Percentiles rank a stretch among this genome's conserved stretches.
Evolutionary conservation across 2,797 vertebrate genomes (phyloP).

Genomic region (Danio tinwini): DNA sequence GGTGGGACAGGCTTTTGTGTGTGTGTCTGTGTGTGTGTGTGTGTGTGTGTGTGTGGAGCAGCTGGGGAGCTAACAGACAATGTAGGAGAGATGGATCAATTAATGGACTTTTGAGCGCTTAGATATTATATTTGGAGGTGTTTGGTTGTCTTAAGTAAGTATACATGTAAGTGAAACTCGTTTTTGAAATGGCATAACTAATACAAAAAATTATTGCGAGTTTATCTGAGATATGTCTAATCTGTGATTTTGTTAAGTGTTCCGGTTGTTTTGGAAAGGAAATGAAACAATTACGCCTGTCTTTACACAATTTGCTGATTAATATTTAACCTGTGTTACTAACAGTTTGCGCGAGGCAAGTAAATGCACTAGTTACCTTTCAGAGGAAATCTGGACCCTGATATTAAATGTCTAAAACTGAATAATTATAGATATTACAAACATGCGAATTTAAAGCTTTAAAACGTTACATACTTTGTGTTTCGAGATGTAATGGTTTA

Average conservation of each 20-base stretch:
- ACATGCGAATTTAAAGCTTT: not conserved
- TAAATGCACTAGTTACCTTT: not conserved
- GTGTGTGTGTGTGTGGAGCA: conserved; percentile 11
- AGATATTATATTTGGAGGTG: conserved; percentile 16
- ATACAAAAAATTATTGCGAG: not conserved
- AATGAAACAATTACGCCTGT: not conserved
- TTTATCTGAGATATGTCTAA: not conserved
- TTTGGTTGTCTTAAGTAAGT: conserved; percentile 1
- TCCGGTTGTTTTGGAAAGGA: not conserved
- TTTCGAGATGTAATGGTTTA: not conserved
- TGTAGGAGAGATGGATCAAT: conserved; percentile 24
- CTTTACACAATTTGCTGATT: not conserved
- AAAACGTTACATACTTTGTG: too few relatives aligned
- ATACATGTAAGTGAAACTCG: conserved; percentile 36
- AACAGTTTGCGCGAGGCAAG: not conserved
- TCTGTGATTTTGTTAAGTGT: not conserved
- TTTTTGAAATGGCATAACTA: not conserved
- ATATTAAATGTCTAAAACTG: not conserved
- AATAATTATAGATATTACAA: not conserved
- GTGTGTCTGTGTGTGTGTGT: not conserved
- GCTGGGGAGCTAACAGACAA: conserved; percentile 49
- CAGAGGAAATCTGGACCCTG: not conserved
- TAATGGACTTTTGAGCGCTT: conserved; percentile 40
- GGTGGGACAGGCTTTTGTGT: conserved; percentile 55
- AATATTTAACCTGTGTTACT: conserved; percentile 17